Percentiles rank a stretch among this genome's conserved stretches.
These are phyloP conservation scores for Apogon talboti DNA, from an alignment of 2,797 vertebrate genomes.

Conservation along the genomic window DNA sequence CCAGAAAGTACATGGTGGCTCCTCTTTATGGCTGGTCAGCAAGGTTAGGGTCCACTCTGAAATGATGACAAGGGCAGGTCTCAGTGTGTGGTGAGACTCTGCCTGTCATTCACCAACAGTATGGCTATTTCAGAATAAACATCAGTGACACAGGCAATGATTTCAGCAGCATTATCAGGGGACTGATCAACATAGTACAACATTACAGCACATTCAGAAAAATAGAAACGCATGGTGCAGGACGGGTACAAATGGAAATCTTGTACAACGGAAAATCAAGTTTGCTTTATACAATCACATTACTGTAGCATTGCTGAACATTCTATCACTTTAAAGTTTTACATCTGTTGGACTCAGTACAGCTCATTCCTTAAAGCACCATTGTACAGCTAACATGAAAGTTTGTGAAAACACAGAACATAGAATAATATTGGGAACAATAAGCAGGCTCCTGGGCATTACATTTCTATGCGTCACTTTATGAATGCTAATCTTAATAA, in stretches of 20 bases:
- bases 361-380: constrained; percentile 70
- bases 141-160: constrained; percentile 73
- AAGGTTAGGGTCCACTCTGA: constrained; percentile 78
- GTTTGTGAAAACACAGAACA: constrained; percentile 57
- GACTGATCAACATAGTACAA: constrained; percentile 61
- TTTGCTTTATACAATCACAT: constrained; percentile 81
- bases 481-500: constrained; percentile 73
- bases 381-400: constrained; percentile 65
- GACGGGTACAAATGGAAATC: constrained; percentile 64
- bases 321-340: constrained; percentile 67
- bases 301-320: constrained; percentile 71
- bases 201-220: constrained; percentile 80
- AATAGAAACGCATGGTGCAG: constrained; percentile 55
- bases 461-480: constrained; percentile 75
- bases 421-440: constrained; percentile 51
- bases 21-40: constrained; percentile 72
- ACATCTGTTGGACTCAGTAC: constrained; percentile 58
- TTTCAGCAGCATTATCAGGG: constrained; percentile 80
- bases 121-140: constrained; percentile 61
- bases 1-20: constrained; percentile 65
- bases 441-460: constrained; percentile 71
- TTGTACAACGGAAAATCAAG: constrained; percentile 70
- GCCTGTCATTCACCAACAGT: constrained; percentile 52
- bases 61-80: constrained; percentile 36
- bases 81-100: constrained; percentile 32